Conservation (phyloP, 2,888 invertebrate species). For the Seladonia tumulorum region DNA sequence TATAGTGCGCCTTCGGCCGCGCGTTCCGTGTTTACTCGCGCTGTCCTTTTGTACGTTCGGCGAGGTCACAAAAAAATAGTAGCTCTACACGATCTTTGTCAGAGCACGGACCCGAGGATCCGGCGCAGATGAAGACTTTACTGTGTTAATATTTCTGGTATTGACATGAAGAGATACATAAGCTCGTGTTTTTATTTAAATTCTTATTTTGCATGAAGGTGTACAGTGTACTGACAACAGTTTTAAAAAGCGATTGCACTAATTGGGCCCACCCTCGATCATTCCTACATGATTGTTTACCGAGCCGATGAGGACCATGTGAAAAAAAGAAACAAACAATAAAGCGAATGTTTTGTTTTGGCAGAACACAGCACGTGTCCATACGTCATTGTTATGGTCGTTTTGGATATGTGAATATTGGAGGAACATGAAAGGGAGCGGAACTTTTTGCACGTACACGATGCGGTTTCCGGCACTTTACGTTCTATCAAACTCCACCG, state of each 20-base stretch:
- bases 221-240: neutral
- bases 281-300: neutral
- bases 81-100: too few species aligned
- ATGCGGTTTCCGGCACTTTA: constrained; percentile 39
- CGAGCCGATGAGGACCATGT: neutral
- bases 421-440: constrained; percentile 13
- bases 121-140: too few species aligned
- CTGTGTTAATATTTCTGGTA: neutral
- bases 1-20: too few species aligned
- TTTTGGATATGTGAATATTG: constrained; percentile 1
- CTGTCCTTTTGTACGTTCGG: too few species aligned
- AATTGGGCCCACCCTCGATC: neutral
- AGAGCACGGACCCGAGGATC: too few species aligned
- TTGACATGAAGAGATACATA: too few species aligned
- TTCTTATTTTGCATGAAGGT: neutral
- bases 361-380: neutral
- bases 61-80: too few species aligned
- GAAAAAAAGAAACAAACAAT: neutral
- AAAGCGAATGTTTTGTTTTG: constrained; percentile 2
- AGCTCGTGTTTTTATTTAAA: neutral
- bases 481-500: constrained; percentile 39
- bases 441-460: constrained; percentile 9
- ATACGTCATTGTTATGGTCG: neutral
- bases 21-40: too few species aligned
- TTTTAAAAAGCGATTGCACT: neutral